These are phyloP conservation scores for Crocodylus rhombifer DNA, from an alignment of 2,797 vertebrate genomes.

Conservation along the genomic window DNA sequence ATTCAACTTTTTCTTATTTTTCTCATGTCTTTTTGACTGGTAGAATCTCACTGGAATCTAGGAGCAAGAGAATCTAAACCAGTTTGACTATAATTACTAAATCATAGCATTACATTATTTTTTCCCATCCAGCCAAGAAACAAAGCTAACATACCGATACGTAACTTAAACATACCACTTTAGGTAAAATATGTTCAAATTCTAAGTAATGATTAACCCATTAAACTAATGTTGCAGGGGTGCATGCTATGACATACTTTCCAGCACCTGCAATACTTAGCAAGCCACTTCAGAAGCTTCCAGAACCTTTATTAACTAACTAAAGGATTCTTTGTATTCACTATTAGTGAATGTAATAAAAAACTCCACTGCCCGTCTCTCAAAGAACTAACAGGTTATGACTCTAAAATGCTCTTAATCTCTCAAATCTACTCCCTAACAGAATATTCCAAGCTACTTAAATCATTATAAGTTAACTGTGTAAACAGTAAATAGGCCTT, in stretches of 20 bases:
- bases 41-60: slow-evolving; percentile 36
- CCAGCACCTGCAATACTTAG: background rate
- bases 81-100: slow-evolving; percentile 15
- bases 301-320: background rate
- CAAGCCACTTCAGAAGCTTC: background rate
- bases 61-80: slow-evolving; percentile 28
- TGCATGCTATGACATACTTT: background rate
- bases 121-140: background rate
- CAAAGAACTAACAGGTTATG: background rate
- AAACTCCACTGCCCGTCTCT: background rate
- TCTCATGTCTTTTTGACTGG: slow-evolving; percentile 25
- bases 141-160: background rate
- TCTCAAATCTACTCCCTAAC: background rate
- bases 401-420: background rate
- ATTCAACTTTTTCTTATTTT: background rate
- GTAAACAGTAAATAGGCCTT: background rate
- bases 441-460: background rate
- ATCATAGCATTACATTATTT: background rate
- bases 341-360: background rate
- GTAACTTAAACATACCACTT: background rate
- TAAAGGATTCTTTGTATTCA: background rate
- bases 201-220: background rate
- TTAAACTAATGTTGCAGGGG: background rate
- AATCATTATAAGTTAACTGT: background rate
- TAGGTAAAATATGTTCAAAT: background rate